Evolutionary conservation across 2,797 vertebrate genomes (phyloP), one percentile per base, ranked within the genome.

Genomic region (Pelobates cultripes): DNA sequence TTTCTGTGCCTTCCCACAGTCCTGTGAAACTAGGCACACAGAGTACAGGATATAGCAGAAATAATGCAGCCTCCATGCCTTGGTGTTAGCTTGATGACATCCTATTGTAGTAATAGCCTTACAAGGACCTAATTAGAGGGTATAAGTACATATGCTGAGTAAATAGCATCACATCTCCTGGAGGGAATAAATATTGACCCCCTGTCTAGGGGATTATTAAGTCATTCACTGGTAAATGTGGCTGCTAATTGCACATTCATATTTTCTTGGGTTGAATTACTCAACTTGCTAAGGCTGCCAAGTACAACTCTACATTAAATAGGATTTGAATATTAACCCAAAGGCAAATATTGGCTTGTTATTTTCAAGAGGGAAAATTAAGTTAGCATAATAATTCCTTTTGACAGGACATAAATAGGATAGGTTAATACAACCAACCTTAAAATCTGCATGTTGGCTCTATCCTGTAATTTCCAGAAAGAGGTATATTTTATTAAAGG

Each of bases 291-390:
- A 13, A 55, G 3, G 77, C 55, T 84, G 82, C 82, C 82, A 84
- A 84, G 57, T 66, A 84, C 77, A 84, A 84, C 77, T 75, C 71
- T 84, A 84, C 82, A 79, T 84, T 75, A 84, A 84, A 84, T 71
- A 79, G 82, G 77, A 84, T 84, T 84, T 84, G 82, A 84, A 79
- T 84, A 84, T 84, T 84, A 83, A 84, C 77, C 82, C n/a, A 51
- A 79, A 84, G 77, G 41, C 82, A 84, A 84, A 84, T 84, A 84
- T 84, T 84, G 77, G 77, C 77, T 75, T 67, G 64, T 43, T 69
- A 47, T 69, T 74, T 44, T 80, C 63, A 84, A 79, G 77, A 84
- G 82, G 77, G 72, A 84, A 84, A 84, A 75, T 79, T 45, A 41
- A 79, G 66, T 71, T 79, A 75, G 66, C 51, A 71, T 84, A 79